Percentiles rank a stretch among this genome's conserved stretches.
Conservation (phyloP, 2,888 invertebrate genomes). For the Mimumesa dahlbomi region DNA sequence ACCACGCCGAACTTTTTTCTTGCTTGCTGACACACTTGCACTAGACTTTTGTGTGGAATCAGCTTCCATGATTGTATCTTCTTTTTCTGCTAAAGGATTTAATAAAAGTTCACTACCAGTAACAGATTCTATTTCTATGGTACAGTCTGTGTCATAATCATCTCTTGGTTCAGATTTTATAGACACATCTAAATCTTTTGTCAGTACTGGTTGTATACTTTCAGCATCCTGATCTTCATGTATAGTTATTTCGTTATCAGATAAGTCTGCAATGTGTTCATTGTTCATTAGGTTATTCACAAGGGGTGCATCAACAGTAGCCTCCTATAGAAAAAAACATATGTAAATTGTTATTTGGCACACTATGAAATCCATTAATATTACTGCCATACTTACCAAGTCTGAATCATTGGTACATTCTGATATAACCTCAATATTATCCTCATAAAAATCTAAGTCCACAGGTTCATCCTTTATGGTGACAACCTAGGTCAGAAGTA, state of each 20-base stretch:
- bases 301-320: neutral
- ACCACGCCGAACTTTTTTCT: slow-evolving; percentile 69
- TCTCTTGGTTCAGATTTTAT: slow-evolving; percentile 81
- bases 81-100: slow-evolving; percentile 70
- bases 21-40: slow-evolving; percentile 35
- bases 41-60: slow-evolving; percentile 71
- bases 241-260: slow-evolving; percentile 11
- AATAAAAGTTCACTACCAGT: slow-evolving; percentile 66
- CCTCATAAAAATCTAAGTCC: slow-evolving; percentile 77
- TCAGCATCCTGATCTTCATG: slow-evolving; percentile 3
- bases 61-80: slow-evolving; percentile 71
- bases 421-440: slow-evolving; percentile 54
- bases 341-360: neutral
- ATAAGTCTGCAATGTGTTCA: slow-evolving; percentile 6
- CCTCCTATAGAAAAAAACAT: slow-evolving; percentile 17
- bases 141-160: slow-evolving; percentile 68
- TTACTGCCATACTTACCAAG: slow-evolving; percentile 24
- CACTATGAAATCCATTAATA: neutral
- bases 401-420: slow-evolving; percentile 39
- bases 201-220: neutral
- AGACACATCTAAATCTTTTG: slow-evolving; percentile 66
- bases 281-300: neutral
- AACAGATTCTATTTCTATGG: slow-evolving; percentile 67
- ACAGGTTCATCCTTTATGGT: slow-evolving; percentile 83
- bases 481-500: slow-evolving; percentile 71